These are phyloP conservation scores for Macrocentrus cingulum DNA, from an alignment of 1,140 invertebrate species.

Conservation along the genomic window DNA sequence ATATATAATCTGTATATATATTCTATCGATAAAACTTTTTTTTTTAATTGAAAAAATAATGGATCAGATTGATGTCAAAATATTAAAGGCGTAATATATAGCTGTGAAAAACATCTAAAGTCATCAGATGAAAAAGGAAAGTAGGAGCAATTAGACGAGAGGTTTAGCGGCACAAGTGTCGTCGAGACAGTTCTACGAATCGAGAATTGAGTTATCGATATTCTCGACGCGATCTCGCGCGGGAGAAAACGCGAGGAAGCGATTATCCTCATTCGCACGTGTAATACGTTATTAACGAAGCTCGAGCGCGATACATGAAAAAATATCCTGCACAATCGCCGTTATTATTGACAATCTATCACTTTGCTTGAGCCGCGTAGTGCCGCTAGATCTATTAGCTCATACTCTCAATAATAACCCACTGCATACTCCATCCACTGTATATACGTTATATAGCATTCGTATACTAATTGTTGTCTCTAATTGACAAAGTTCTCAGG, in stretches of 20 bases:
- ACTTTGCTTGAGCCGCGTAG: slow-evolving; percentile 24
- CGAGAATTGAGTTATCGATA: slow-evolving; percentile 30
- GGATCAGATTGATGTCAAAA: too few relatives aligned
- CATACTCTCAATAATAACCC: too few relatives aligned
- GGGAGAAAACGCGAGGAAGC: slow-evolving; percentile 31
- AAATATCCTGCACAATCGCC: slow-evolving; percentile 18
- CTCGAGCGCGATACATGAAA: neutral
- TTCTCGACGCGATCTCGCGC: slow-evolving; percentile 18
- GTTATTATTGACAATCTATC: slow-evolving; percentile 45
- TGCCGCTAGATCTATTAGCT: slow-evolving; percentile 14
- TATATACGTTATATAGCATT: neutral
- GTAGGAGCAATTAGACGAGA: too few relatives aligned
- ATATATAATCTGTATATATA: too few relatives aligned
- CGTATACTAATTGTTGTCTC: slow-evolving; percentile 48
- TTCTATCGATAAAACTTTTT: too few relatives aligned
- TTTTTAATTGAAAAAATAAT: too few relatives aligned
- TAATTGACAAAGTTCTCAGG: slow-evolving; percentile 56
- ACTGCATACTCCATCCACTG: too few relatives aligned
- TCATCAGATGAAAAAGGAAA: too few relatives aligned
- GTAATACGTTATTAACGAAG: slow-evolving; percentile 29
- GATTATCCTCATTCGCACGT: slow-evolving; percentile 32
- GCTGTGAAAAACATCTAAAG: too few relatives aligned
- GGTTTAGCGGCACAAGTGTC: too few relatives aligned
- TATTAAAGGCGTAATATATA: too few relatives aligned
- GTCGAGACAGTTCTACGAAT: neutral